Percentiles rank a stretch among this genome's conserved stretches.
phyloP scores from a whole-genome alignment of 2,113 vertebrate genomes.

The Clarias gariepinus region DNA sequence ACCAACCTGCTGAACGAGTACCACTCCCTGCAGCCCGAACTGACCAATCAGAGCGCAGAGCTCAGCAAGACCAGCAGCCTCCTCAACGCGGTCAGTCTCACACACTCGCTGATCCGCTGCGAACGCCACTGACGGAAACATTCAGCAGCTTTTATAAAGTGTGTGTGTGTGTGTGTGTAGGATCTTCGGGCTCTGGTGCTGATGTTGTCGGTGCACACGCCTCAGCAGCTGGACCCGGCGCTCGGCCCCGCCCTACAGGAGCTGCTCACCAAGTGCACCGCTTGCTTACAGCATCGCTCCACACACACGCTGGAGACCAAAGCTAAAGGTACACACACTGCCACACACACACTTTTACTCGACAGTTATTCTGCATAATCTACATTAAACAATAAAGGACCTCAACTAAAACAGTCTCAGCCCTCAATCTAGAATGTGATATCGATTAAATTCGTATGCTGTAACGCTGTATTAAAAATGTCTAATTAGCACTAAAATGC shows the following conservation, averaged over 20 bases:
- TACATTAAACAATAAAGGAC: neutral
- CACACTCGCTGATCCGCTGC: neutral
- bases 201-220: slow-evolving; percentile 91
- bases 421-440: too few relatives aligned
- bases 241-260: slow-evolving; percentile 92
- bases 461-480: too few relatives aligned
- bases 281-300: slow-evolving; percentile 89
- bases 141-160: neutral
- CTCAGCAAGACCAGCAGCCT: slow-evolving; percentile 92
- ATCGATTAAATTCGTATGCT: too few relatives aligned
- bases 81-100: slow-evolving; percentile 88
- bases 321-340: slow-evolving; percentile 85
- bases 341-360: neutral
- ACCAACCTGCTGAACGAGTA: slow-evolving; percentile 94
- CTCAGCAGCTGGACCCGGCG: slow-evolving; percentile 86
- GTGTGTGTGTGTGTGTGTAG: slow-evolving; percentile 64
- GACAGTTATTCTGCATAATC: too few relatives aligned
- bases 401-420: too few relatives aligned
- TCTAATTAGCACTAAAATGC: too few relatives aligned
- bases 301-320: slow-evolving; percentile 91
- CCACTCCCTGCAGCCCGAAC: slow-evolving; percentile 88
- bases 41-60: slow-evolving; percentile 84
- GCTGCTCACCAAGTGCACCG: slow-evolving; percentile 85
- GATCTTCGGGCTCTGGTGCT: slow-evolving; percentile 90
- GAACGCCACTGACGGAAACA: neutral